Evolutionary conservation across 2,888 invertebrate species (phyloP).

Genomic region (Euzophera pinguis): DNA sequence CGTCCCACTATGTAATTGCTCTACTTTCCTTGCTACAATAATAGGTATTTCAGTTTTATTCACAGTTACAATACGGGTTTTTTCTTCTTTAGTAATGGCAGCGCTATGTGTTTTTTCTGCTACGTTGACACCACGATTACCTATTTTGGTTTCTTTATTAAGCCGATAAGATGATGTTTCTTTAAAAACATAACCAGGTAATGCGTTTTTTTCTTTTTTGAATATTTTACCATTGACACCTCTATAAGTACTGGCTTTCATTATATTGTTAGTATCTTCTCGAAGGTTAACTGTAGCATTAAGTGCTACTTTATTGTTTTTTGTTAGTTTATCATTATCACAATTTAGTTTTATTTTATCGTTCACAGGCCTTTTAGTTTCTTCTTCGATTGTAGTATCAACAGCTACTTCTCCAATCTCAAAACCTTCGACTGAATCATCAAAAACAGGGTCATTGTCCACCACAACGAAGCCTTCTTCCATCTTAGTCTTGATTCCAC

Average conservation of each 20-base stretch:
- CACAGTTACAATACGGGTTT: neutral
- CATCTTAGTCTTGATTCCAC: neutral
- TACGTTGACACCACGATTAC: neutral
- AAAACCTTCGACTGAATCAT: slow-evolving; percentile 25
- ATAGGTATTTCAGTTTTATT: neutral
- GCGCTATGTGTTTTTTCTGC: neutral
- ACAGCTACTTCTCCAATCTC: slow-evolving; percentile 25
- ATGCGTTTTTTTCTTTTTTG: neutral
- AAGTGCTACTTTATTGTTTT: too few species aligned
- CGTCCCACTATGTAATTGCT: neutral
- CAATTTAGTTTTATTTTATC: neutral
- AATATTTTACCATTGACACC: too few species aligned
- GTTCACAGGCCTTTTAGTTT: neutral
- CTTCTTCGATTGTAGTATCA: slow-evolving; percentile 1
- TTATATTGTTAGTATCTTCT: too few species aligned
- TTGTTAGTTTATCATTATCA: neutral
- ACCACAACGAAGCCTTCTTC: slow-evolving; percentile 14
- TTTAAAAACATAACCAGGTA: neutral
- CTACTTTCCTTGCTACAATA: neutral
- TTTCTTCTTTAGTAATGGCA: neutral
- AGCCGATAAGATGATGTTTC: too few species aligned
- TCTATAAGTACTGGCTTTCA: too few species aligned
- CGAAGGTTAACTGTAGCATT: neutral
- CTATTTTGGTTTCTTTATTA: too few species aligned
- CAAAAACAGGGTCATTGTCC: slow-evolving; percentile 7